Evolutionary conservation across 2,113 vertebrate genomes (phyloP).

Genomic region (Eretmochelys imbricata): DNA sequence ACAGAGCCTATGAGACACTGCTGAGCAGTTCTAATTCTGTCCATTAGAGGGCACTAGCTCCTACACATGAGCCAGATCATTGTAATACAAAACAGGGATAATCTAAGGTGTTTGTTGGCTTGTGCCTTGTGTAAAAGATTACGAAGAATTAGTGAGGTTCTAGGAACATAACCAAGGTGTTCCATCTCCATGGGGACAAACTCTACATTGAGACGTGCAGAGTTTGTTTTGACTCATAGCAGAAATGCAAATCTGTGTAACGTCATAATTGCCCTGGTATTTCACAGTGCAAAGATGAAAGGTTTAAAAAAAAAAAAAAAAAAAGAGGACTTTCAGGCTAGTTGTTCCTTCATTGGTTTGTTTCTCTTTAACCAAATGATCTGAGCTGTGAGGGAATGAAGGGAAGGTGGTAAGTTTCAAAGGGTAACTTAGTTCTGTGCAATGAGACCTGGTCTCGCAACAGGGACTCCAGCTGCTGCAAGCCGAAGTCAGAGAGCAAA

Average conservation of each 20-base stretch:
- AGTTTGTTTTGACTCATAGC: fast-evolving
- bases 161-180: not conserved
- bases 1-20: not conserved
- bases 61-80: not conserved
- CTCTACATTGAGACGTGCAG: not conserved
- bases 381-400: conserved; percentile 19
- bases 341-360: conserved; percentile 32
- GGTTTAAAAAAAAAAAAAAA: not conserved
- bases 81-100: not conserved
- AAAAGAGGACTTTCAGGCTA: not conserved
- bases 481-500: fast-evolving
- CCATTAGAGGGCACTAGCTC: not conserved
- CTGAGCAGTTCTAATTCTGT: fast-evolving
- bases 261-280: not conserved
- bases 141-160: not conserved
- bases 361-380: conserved; percentile 67
- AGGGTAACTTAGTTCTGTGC: conserved; percentile 30
- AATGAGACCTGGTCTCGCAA: conserved; percentile 41
- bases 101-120: not conserved
- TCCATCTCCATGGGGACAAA: not conserved
- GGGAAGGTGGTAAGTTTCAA: conserved; percentile 61
- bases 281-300: not conserved
- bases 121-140: not conserved
- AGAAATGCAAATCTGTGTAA: not conserved
- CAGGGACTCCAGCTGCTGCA: fast-evolving